phyloP scores from a whole-genome alignment of 2,888 invertebrate genomes.

The Myathropa florea region DNA sequence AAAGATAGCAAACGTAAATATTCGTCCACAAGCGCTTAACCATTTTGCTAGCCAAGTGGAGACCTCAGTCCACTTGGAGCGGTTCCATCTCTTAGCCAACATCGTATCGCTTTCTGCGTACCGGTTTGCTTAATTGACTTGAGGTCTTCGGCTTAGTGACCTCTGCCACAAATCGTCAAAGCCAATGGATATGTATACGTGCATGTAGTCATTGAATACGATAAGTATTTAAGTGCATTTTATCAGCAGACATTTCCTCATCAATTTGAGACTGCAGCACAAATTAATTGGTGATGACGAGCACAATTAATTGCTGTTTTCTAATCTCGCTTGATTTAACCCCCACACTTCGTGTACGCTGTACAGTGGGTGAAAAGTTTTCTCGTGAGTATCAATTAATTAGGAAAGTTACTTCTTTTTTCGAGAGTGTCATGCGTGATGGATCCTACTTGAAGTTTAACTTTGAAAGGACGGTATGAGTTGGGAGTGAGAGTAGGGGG shows the following conservation, averaged over 20 bases:
- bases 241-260: not conserved
- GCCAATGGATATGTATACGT: not conserved
- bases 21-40: too few relatives aligned
- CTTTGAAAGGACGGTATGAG: too few relatives aligned
- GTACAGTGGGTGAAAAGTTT: too few relatives aligned
- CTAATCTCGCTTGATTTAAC: too few relatives aligned
- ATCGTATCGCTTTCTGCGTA: not conserved
- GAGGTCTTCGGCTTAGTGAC: not conserved
- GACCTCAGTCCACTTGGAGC: not conserved
- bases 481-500: too few relatives aligned
- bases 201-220: not conserved
- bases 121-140: not conserved
- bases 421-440: too few relatives aligned
- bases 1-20: too few relatives aligned
- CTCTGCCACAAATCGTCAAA: not conserved
- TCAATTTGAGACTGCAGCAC: not conserved
- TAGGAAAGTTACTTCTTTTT: too few relatives aligned
- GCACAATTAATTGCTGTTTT: not conserved
- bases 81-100: not conserved
- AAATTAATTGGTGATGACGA: not conserved
- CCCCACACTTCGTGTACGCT: too few relatives aligned
- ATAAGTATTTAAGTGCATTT: not conserved
- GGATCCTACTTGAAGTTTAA: too few relatives aligned
- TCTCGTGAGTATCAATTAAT: too few relatives aligned
- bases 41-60: not conserved